Percentiles rank a stretch among this genome's conserved stretches.
Conservation (phyloP, 2,888 invertebrate species). For the Polyploca ridens region DNA sequence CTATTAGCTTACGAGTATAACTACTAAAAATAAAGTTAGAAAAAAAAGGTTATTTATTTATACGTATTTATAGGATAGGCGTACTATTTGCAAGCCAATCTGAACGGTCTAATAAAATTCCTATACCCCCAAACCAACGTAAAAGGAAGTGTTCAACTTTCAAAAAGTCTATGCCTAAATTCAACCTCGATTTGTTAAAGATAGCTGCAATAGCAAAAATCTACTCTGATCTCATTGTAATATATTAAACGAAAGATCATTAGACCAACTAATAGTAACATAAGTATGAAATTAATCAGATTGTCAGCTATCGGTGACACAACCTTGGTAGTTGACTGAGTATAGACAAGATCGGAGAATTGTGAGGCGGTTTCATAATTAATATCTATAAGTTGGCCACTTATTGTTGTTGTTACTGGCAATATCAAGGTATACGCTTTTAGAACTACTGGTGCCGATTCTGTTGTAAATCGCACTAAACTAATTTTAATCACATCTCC, state of each 20-base stretch:
- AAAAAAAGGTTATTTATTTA: no score
- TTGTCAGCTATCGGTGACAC: slow-evolving; percentile 18
- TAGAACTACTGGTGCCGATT: no score
- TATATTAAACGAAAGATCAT: slow-evolving; percentile 9
- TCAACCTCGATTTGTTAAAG: not conserved
- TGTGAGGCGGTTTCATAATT: slow-evolving; percentile 8
- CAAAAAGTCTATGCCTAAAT: not conserved
- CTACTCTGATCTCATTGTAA: not conserved
- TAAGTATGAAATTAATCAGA: slow-evolving; percentile 9
- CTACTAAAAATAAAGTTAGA: no score
- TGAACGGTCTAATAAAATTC: no score
- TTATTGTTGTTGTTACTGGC: slow-evolving; percentile 12
- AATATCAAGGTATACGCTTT: not conserved
- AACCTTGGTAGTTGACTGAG: slow-evolving; percentile 49
- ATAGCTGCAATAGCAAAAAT: not conserved
- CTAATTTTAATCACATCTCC: no score
- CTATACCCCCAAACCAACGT: no score
- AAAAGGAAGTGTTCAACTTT: not conserved
- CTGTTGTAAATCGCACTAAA: no score
- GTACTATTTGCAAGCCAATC: no score
- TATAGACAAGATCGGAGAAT: slow-evolving; percentile 12
- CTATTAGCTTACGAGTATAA: no score
- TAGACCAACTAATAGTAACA: slow-evolving; percentile 9
- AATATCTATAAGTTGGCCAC: not conserved
- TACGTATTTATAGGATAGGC: no score